phyloP scores from a whole-genome alignment of 1,140 invertebrate species.

The Pogonognathellus flavescens region DNA sequence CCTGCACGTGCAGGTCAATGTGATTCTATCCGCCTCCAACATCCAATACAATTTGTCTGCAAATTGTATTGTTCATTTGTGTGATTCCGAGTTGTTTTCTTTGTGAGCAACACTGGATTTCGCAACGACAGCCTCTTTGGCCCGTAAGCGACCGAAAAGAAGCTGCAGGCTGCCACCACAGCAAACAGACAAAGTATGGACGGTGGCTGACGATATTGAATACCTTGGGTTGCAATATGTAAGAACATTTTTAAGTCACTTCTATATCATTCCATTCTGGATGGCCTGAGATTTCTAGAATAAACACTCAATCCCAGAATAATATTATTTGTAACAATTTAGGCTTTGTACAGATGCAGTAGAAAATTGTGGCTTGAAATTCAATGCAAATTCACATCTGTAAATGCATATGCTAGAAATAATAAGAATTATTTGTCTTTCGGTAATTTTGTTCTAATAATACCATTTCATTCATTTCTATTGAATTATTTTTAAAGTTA shows the following conservation, averaged over 20 bases:
- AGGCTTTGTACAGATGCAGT: background rate
- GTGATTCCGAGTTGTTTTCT: background rate
- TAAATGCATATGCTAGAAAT: too few relatives aligned
- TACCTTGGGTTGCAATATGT: constrained; percentile 62
- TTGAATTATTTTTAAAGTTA: too few relatives aligned
- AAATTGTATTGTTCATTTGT: constrained; percentile 26
- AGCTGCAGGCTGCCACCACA: constrained; percentile 35
- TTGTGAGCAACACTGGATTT: constrained; percentile 49
- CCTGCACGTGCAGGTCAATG: too few relatives aligned
- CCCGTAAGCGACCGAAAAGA: constrained; percentile 49
- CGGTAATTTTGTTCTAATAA: too few relatives aligned
- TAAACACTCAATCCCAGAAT: background rate
- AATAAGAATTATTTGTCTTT: too few relatives aligned
- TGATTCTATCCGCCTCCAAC: too few relatives aligned
- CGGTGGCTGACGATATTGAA: constrained; percentile 66
- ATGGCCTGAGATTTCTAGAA: background rate
- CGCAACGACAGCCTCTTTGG: constrained; percentile 36
- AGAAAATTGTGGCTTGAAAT: too few relatives aligned
- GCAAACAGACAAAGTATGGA: constrained; percentile 64
- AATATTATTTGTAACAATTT: background rate
- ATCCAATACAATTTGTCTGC: background rate
- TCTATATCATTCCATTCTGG: background rate
- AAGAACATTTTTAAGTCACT: constrained; percentile 23
- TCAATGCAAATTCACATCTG: too few relatives aligned
- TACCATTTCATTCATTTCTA: too few relatives aligned